Evolutionary conservation across 1,140 invertebrate species (phyloP).

Genomic region (Brachionus rotundiformis): DNA sequence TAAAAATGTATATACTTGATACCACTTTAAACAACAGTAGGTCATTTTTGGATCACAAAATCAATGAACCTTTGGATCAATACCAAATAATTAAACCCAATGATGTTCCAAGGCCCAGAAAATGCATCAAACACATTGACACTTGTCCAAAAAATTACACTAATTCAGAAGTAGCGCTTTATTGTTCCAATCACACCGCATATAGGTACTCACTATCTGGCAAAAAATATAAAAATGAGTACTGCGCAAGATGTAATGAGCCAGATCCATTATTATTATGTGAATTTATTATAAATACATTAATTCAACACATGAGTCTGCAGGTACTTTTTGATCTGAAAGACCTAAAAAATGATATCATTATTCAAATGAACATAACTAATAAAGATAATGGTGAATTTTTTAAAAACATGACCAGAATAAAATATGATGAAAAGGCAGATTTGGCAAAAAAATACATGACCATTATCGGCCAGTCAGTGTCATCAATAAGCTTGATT

Average conservation of each 20-base stretch:
- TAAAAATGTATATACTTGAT: neutral
- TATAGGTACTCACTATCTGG: neutral
- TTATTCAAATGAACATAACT: neutral
- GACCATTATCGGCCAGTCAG: neutral
- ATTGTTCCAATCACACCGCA: neutral
- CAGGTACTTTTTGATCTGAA: constrained; percentile 6
- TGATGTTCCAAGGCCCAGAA: neutral
- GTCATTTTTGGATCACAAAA: neutral
- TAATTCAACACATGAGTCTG: neutral
- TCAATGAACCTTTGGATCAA: neutral
- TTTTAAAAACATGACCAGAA: neutral
- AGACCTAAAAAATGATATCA: neutral
- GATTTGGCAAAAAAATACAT: neutral
- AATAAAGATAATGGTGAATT: neutral
- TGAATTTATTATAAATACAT: neutral
- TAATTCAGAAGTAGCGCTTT: neutral
- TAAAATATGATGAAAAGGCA: neutral
- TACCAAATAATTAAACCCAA: neutral
- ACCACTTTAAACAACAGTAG: neutral
- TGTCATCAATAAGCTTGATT: neutral
- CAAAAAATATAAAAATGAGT: neutral
- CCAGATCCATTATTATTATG: neutral
- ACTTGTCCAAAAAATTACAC: neutral
- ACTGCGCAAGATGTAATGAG: neutral
- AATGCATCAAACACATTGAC: neutral